Conservation (phyloP, 2,888 invertebrate species). For the Mesorhabditis sp. region DNA sequence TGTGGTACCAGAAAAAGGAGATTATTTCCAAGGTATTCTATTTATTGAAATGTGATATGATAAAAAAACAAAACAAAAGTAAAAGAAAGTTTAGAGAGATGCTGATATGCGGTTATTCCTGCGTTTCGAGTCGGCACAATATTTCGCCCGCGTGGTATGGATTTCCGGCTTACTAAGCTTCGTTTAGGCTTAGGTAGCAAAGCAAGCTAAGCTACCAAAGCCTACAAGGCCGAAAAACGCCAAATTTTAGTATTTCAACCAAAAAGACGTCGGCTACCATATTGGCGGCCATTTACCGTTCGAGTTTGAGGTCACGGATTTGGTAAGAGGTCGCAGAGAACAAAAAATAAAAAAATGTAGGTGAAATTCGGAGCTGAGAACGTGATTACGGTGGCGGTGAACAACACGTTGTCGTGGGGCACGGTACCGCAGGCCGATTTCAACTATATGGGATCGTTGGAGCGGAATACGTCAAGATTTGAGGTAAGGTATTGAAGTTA, state of each 20-base stretch:
- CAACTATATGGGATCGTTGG: conserved; percentile 51
- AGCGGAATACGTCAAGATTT: conserved; percentile 24
- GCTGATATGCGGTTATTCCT: too few species aligned
- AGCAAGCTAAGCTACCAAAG: too few species aligned
- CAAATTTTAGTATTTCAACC: conserved; percentile 73
- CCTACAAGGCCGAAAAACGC: not conserved
- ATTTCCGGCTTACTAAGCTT: too few species aligned
- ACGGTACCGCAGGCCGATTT: conserved; percentile 85
- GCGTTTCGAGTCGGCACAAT: too few species aligned
- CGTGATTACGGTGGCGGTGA: conserved; percentile 72
- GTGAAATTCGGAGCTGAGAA: conserved; percentile 31
- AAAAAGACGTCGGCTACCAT: conserved; percentile 75
- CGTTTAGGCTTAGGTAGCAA: too few species aligned
- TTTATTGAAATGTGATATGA: too few species aligned
- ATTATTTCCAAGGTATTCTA: not conserved
- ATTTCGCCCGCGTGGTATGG: too few species aligned
- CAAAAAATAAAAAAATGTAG: conserved; percentile 16
- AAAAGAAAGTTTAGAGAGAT: too few species aligned
- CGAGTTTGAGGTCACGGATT: conserved; percentile 75
- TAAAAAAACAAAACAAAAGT: too few species aligned
- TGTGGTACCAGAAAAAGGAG: conserved; percentile 73
- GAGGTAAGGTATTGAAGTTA: conserved; percentile 16
- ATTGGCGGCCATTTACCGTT: conserved; percentile 95
- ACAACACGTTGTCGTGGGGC: conserved; percentile 80
- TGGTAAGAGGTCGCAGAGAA: too few species aligned